A percentile compares a stretch with the other conserved stretches of the same genome.
These are phyloP conservation scores for Caenorhabditis tropicalis DNA, from an alignment of 1,140 invertebrate species.

Conservation along the genomic window DNA sequence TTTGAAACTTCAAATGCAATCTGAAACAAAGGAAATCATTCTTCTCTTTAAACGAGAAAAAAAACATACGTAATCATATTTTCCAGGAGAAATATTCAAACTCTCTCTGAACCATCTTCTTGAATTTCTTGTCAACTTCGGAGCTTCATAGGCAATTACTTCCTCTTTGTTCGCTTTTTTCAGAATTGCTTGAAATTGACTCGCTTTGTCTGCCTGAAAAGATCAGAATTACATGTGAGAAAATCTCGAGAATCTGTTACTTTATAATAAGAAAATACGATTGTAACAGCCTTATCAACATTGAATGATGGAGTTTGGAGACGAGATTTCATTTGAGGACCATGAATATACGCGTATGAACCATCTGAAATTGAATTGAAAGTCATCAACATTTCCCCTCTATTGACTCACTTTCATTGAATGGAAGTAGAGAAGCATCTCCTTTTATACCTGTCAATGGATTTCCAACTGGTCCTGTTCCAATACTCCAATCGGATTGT, in stretches of 20 bases:
- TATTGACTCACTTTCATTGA: conserved; percentile 55
- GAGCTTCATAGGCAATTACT: conserved; percentile 57
- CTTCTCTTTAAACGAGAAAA: not conserved
- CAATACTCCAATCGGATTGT: conserved; percentile 58
- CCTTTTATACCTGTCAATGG: conserved; percentile 62
- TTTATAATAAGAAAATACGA: conserved; percentile 66
- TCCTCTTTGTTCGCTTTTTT: conserved; percentile 57
- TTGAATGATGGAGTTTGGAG: conserved; percentile 60
- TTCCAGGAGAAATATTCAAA: conserved; percentile 47
- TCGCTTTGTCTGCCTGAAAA: conserved; percentile 47
- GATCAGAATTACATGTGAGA: not conserved
- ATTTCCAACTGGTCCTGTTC: conserved; percentile 59
- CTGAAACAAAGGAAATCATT: conserved; percentile 50
- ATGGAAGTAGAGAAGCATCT: conserved; percentile 62
- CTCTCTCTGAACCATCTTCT: conserved; percentile 65
- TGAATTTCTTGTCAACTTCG: conserved; percentile 55
- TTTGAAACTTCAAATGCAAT: conserved; percentile 64
- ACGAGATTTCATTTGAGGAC: conserved; percentile 53
- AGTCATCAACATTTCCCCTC: no score
- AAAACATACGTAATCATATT: conserved; percentile 59
- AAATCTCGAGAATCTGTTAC: not conserved
- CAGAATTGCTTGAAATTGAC: conserved; percentile 51
- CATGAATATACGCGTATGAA: conserved; percentile 59
- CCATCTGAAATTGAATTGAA: conserved; percentile 54
- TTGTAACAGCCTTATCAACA: conserved; percentile 57